A percentile compares a stretch with the other conserved stretches of the same genome.
Conservation (phyloP, 2,113 vertebrate species). For the Dicerorhinus sumatrensis region DNA sequence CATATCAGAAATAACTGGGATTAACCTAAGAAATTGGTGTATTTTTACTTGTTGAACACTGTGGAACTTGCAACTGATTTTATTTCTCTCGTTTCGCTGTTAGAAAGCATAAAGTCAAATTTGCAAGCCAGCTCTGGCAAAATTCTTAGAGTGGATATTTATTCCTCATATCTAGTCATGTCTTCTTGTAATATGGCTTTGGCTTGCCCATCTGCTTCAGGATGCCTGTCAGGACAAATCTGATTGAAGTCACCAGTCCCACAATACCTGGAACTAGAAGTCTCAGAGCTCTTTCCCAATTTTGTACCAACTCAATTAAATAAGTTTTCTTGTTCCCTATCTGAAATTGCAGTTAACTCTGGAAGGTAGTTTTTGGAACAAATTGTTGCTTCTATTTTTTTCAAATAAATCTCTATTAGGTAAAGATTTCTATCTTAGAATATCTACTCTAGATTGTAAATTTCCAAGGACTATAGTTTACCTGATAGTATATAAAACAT, state of each 20-base stretch:
- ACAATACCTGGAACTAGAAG: not conserved
- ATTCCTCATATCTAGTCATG: not conserved
- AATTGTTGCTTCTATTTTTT: not conserved
- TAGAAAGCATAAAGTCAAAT: not conserved
- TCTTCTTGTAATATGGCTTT: not conserved
- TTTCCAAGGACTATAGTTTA: not conserved
- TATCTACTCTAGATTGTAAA: not conserved
- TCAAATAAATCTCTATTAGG: slow-evolving; percentile 5
- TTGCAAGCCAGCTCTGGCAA: not conserved
- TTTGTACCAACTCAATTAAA: not conserved
- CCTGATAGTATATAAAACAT: not conserved
- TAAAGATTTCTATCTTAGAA: not conserved
- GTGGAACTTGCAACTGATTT: not conserved
- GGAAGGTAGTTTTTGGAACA: not conserved
- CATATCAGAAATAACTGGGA: not conserved
- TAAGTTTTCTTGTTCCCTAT: not conserved
- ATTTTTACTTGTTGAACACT: not conserved
- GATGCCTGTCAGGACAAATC: not conserved
- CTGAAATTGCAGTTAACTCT: not conserved
- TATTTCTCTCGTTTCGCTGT: not conserved
- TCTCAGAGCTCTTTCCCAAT: not conserved
- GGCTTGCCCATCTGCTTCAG: not conserved
- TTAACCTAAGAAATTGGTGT: slow-evolving; percentile 12
- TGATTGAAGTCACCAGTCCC: not conserved
- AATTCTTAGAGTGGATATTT: not conserved